These are phyloP conservation scores for Nasonovia ribisnigri DNA, from an alignment of 2,888 invertebrate species.

Conservation along the genomic window DNA sequence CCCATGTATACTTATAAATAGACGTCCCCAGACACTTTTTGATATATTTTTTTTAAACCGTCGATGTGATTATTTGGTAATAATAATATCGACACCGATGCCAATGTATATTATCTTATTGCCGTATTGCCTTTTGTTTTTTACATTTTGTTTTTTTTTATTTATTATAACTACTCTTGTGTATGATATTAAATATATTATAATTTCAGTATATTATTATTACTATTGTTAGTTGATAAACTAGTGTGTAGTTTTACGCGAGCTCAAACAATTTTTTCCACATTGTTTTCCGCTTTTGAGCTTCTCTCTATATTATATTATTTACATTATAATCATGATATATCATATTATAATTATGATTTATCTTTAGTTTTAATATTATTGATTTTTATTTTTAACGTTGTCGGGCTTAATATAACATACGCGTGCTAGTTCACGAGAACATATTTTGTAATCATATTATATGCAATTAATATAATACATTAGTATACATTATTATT, in stretches of 20 bases:
- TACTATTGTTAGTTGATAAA: background rate
- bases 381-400: background rate
- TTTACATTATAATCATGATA: background rate
- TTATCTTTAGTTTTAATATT: background rate
- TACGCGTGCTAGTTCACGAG: background rate
- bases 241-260: background rate
- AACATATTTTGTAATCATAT: background rate
- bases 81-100: no score
- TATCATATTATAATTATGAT: background rate
- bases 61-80: no score
- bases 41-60: background rate
- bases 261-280: background rate
- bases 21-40: background rate
- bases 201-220: background rate
- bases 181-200: background rate
- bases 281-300: background rate
- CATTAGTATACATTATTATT: constrained; percentile 23
- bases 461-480: background rate
- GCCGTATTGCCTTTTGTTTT: background rate
- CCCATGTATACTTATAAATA: background rate
- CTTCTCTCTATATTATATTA: background rate
- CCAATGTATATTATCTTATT: background rate
- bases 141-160: background rate
- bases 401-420: background rate
- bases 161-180: background rate